phyloP scores from a whole-genome alignment of 1,140 invertebrate species.

The Chelonus insularis region DNA sequence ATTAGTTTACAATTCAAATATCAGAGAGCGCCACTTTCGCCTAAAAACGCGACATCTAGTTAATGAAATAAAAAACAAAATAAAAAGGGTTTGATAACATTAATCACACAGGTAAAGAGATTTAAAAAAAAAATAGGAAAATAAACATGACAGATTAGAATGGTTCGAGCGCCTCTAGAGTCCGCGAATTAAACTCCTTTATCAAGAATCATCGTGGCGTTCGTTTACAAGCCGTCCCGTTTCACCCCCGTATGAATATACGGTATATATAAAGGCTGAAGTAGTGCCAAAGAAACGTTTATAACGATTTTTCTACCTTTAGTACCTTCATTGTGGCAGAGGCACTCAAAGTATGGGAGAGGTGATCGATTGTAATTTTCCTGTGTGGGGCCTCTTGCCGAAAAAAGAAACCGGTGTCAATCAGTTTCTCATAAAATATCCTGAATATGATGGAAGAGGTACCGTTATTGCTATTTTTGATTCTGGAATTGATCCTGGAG shows the following conservation, averaged over 20 bases:
- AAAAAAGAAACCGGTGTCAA: slow-evolving; percentile 93
- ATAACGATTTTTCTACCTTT: slow-evolving; percentile 40
- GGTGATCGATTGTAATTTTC: slow-evolving; percentile 77
- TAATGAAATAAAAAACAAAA: no score
- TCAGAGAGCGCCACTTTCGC: no score
- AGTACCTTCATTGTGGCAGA: slow-evolving; percentile 35
- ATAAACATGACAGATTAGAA: neutral
- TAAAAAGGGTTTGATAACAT: no score
- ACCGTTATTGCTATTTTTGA: slow-evolving; percentile 94
- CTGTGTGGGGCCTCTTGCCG: slow-evolving; percentile 81
- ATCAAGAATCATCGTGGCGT: neutral
- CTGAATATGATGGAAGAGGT: slow-evolving; percentile 89
- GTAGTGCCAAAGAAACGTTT: slow-evolving; percentile 52
- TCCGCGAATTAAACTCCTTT: slow-evolving; percentile 4
- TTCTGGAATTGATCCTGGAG: slow-evolving; percentile 96
- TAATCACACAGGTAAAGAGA: neutral
- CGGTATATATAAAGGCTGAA: slow-evolving; percentile 45
- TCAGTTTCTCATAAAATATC: slow-evolving; percentile 88
- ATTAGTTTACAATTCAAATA: no score
- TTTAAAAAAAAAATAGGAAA: neutral
- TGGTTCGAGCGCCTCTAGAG: slow-evolving; percentile 17
- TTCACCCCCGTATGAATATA: slow-evolving; percentile 29
- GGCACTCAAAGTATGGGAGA: slow-evolving; percentile 59
- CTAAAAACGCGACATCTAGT: no score
- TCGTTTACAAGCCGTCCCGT: neutral